Evolutionary conservation across 2,797 vertebrate species (phyloP).

Genomic region (Sternotherus odoratus): DNA sequence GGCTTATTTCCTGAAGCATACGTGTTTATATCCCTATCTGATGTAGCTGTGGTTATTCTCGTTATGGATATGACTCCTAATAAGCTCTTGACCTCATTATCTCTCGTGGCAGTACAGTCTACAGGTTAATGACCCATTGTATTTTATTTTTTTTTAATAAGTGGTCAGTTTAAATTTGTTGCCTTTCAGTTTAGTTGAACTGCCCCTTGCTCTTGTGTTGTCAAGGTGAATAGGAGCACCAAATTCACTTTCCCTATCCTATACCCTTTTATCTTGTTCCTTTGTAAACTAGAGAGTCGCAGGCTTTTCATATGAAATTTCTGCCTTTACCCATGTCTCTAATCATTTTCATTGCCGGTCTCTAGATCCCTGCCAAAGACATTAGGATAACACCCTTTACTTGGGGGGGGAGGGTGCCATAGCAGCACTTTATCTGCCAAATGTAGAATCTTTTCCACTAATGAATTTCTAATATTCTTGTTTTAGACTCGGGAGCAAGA

Average conservation of each 20-base stretch:
- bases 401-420: not conserved
- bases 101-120: not conserved
- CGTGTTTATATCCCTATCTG: not conserved
- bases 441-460: not conserved
- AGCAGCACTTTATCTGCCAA: not conserved
- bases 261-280: not conserved
- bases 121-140: not conserved
- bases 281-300: not conserved
- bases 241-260: not conserved
- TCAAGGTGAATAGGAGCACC: not conserved
- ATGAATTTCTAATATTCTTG: slow-evolving; percentile 12
- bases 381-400: not conserved
- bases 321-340: not conserved
- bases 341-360: fast-evolving
- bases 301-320: not conserved
- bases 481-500: slow-evolving; percentile 95
- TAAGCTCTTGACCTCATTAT: not conserved
- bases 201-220: not conserved
- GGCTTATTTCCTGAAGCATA: not conserved
- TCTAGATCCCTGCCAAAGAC: not conserved
- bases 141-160: not conserved
- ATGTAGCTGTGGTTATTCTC: not conserved
- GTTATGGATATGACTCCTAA: not conserved
- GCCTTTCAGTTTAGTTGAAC: not conserved
- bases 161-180: not conserved